Evolutionary conservation across 2,888 invertebrate genomes (phyloP).

Genomic region (Dryocosmus kuriphilus): DNA sequence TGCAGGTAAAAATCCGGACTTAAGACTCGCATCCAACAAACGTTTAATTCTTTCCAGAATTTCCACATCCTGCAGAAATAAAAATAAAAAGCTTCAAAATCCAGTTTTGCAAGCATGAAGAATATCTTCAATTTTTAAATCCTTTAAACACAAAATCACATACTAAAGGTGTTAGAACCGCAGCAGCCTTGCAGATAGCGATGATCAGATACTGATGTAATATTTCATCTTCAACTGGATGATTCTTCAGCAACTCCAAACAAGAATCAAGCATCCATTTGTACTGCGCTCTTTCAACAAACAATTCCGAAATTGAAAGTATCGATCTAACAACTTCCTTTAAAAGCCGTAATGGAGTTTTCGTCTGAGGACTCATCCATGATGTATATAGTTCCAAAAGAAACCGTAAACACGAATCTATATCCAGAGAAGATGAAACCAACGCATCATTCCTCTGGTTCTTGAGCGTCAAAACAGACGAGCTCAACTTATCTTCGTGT

Average conservation of each 20-base stretch:
- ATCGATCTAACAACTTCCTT: constrained; percentile 83
- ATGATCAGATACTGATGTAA: constrained; percentile 85
- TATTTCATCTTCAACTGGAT: constrained; percentile 87
- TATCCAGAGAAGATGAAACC: constrained; percentile 81
- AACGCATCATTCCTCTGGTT: constrained; percentile 76
- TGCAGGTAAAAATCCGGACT: constrained; percentile 82
- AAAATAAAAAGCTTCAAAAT: not conserved
- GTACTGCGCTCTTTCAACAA: constrained; percentile 87
- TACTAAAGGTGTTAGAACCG: constrained; percentile 81
- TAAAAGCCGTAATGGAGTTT: constrained; percentile 78
- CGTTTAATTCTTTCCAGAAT: constrained; percentile 82
- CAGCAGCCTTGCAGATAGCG: constrained; percentile 84
- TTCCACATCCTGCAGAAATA: constrained; percentile 79
- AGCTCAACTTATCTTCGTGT: constrained; percentile 72
- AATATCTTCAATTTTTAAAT: not conserved
- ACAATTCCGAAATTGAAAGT: constrained; percentile 87
- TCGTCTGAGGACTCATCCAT: constrained; percentile 82
- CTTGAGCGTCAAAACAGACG: constrained; percentile 68
- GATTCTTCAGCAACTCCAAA: constrained; percentile 83
- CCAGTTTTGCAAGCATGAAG: not conserved
- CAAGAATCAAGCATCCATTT: constrained; percentile 88
- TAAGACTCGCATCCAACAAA: constrained; percentile 81
- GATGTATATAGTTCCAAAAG: constrained; percentile 94
- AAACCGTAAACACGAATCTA: constrained; percentile 95
- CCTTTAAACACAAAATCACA: constrained; percentile 54